Percentiles rank a stretch among this genome's conserved stretches.
phyloP scores from a whole-genome alignment of 2,888 invertebrate genomes.

The Congeria kusceri region DNA sequence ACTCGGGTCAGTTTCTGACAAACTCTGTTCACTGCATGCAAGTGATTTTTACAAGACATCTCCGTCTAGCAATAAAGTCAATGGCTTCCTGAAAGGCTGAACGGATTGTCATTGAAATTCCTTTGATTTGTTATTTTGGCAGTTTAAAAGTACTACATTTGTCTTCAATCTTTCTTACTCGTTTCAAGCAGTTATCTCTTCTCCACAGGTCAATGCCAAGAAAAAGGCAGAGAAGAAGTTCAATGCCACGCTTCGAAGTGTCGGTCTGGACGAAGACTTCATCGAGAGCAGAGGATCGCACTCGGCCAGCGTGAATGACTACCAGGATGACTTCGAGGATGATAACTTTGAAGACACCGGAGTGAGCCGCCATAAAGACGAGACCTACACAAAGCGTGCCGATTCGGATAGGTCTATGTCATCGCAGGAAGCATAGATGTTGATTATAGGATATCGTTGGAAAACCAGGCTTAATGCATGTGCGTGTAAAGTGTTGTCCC shows the following conservation, averaged over 20 bases:
- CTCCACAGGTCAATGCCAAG: conserved; percentile 80
- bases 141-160: neutral
- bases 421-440: conserved; percentile 32
- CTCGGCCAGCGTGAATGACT: conserved; percentile 64
- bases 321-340: conserved; percentile 68
- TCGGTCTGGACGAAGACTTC: conserved; percentile 80
- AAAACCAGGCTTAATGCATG: too few species aligned
- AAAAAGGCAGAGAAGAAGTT: conserved; percentile 82
- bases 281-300: conserved; percentile 71
- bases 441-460: too few species aligned
- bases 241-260: conserved; percentile 76
- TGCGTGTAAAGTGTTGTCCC: too few species aligned
- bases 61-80: too few species aligned
- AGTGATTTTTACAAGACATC: too few species aligned
- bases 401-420: conserved; percentile 37
- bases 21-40: too few species aligned
- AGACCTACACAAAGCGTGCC: conserved; percentile 44
- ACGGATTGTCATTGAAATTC: too few species aligned
- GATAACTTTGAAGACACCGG: conserved; percentile 68
- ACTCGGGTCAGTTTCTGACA: too few species aligned
- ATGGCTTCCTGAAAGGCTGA: too few species aligned
- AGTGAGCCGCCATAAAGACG: conserved; percentile 44
- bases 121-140: too few species aligned
- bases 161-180: neutral
- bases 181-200: conserved; percentile 2